A percentile compares a stretch with the other conserved stretches of the same genome.
Evolutionary conservation across 2,888 invertebrate species (phyloP).

Genomic region (Drosophila falleni): DNA sequence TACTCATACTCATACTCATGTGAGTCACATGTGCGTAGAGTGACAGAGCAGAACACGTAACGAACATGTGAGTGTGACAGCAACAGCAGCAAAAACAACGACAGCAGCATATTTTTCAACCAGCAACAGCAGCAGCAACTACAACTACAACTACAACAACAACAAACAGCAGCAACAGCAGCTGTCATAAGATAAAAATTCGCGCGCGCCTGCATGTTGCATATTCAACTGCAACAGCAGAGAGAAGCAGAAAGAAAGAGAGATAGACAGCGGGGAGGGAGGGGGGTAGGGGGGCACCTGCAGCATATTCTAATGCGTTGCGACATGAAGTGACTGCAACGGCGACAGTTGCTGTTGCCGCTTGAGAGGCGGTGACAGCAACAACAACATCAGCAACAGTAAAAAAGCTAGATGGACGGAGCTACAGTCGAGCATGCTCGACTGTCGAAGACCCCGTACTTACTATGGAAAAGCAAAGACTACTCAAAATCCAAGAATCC

Average conservation of each 20-base stretch:
- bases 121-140: conserved; percentile 61
- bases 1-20: conserved; percentile 10
- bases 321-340: conserved; percentile 81
- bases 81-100: conserved; percentile 59
- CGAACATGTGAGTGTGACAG: conserved; percentile 62
- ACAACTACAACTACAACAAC: conserved; percentile 53
- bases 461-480: too few relatives aligned
- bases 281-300: conserved; percentile 34
- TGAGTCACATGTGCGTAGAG: conserved; percentile 56
- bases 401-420: too few relatives aligned
- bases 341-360: conserved; percentile 83
- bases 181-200: conserved; percentile 84
- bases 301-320: conserved; percentile 81
- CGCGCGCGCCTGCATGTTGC: conserved; percentile 80
- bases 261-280: not conserved
- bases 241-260: not conserved
- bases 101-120: conserved; percentile 75
- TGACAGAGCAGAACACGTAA: conserved; percentile 70
- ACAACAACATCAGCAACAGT: conserved; percentile 26
- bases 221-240: conserved; percentile 67
- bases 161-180: conserved; percentile 70
- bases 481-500: too few relatives aligned
- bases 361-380: conserved; percentile 80
- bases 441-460: too few relatives aligned
- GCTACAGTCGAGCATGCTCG: too few relatives aligned